Percentiles rank a stretch among this genome's conserved stretches.
Evolutionary conservation across 2,888 invertebrate species (phyloP).

Genomic region (Drosophila dives): DNA sequence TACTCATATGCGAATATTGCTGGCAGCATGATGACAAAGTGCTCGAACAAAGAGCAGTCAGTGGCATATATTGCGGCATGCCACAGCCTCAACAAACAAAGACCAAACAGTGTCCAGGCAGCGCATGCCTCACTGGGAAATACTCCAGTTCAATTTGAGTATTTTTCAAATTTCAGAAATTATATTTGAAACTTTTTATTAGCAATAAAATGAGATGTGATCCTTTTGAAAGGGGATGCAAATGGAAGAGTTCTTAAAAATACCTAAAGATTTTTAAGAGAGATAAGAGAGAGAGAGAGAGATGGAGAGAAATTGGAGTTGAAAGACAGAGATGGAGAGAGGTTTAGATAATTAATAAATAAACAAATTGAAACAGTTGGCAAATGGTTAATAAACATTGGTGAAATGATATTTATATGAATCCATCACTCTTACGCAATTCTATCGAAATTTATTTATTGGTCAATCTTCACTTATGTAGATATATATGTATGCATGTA

Average conservation of each 20-base stretch:
- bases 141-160: background rate
- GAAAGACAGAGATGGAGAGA: background rate
- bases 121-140: background rate
- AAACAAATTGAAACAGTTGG: conserved; percentile 2
- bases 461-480: conserved; percentile 6
- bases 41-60: conserved; percentile 12
- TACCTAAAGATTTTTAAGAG: background rate
- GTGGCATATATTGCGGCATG: conserved; percentile 45
- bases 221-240: conserved; percentile 8
- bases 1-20: conserved; percentile 10
- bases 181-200: background rate
- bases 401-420: conserved; percentile 14
- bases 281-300: background rate
- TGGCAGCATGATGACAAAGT: conserved; percentile 40
- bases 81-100: conserved; percentile 15
- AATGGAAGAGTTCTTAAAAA: background rate
- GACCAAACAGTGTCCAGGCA: background rate
- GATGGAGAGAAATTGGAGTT: background rate
- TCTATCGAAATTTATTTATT: conserved; percentile 3
- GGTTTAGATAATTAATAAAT: conserved; percentile 9
- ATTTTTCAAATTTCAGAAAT: background rate
- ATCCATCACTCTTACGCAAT: conserved; percentile 19
- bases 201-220: background rate
- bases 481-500: background rate
- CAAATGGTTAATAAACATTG: conserved; percentile 16